phyloP scores from a whole-genome alignment of 2,113 vertebrate species.

The Dinomys branickii region DNA sequence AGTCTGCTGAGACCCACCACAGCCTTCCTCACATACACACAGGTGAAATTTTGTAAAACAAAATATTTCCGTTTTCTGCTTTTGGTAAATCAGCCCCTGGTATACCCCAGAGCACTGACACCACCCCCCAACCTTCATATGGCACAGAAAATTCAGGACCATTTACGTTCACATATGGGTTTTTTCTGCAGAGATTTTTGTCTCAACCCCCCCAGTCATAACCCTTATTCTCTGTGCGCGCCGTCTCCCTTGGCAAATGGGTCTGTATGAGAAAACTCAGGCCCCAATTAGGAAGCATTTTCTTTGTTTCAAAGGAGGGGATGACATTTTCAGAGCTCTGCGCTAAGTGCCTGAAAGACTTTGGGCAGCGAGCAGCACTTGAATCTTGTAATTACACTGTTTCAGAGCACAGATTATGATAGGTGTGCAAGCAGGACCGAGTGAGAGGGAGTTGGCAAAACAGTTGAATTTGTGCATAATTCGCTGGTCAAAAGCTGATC shows the following conservation, averaged over 20 bases:
- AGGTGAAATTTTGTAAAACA: background rate
- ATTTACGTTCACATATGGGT: background rate
- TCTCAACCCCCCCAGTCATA: background rate
- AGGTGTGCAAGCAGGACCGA: conserved; percentile 47
- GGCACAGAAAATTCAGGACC: conserved; percentile 3
- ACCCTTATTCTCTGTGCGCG: conserved; percentile 27
- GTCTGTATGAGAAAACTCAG: conserved; percentile 50
- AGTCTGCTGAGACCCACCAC: background rate
- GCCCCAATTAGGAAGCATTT: conserved; percentile 70
- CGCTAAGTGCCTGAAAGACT: conserved; percentile 48
- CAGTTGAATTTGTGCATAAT: conserved; percentile 39
- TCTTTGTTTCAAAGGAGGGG: conserved; percentile 70
- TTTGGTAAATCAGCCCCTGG: background rate
- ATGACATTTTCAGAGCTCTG: conserved; percentile 72
- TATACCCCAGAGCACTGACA: background rate
- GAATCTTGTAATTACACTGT: conserved; percentile 72
- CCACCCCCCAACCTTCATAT: background rate
- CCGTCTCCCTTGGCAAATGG: conserved; percentile 65
- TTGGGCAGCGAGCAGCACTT: conserved; percentile 50
- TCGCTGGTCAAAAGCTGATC: conserved; percentile 68
- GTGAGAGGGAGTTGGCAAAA: conserved; percentile 61
- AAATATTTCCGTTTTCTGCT: conserved; percentile 2
- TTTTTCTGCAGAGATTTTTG: conserved; percentile 58
- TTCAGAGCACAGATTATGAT: conserved; percentile 59
- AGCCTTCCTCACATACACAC: background rate